A percentile compares a stretch with the other conserved stretches of the same genome.
phyloP scores from a whole-genome alignment of 2,113 vertebrate species.

The Setophaga coronata region DNA sequence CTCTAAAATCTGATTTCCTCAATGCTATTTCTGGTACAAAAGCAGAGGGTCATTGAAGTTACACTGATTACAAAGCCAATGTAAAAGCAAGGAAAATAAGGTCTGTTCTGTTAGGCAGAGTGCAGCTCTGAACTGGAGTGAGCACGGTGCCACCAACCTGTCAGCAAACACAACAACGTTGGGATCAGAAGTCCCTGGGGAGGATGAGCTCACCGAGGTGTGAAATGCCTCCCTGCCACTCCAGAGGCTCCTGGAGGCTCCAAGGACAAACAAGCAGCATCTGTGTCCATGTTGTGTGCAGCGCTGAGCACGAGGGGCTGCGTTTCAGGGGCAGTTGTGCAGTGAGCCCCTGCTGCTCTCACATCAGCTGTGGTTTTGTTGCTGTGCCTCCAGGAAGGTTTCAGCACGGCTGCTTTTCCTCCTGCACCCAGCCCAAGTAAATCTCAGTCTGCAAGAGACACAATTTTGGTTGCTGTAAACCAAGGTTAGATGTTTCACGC shows the following conservation, averaged over 20 bases:
- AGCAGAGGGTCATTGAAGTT: not conserved
- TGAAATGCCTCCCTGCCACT: not conserved
- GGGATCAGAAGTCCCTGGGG: not conserved
- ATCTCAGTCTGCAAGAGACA: not conserved
- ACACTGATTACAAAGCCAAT: not conserved
- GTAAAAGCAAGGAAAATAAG: not conserved
- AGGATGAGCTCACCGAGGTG: not conserved
- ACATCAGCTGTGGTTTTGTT: not conserved
- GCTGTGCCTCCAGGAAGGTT: not conserved
- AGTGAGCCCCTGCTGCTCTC: not conserved
- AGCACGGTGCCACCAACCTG: not conserved
- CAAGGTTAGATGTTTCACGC: not conserved
- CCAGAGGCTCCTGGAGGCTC: not conserved
- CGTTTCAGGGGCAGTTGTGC: rapidly evolving
- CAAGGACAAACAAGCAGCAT: slow-evolving; percentile 1
- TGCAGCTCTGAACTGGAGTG: not conserved
- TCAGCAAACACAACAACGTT: not conserved
- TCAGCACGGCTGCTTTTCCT: rapidly evolving
- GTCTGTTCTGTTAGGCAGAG: not conserved
- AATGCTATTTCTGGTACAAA: not conserved
- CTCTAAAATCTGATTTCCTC: not conserved
- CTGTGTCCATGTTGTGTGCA: not conserved
- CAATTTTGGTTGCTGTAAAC: not conserved
- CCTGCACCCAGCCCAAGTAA: not conserved
- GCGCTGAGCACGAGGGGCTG: not conserved